These are phyloP conservation scores for Drosophila borborema DNA, from an alignment of 2,888 invertebrate species.

Conservation along the genomic window DNA sequence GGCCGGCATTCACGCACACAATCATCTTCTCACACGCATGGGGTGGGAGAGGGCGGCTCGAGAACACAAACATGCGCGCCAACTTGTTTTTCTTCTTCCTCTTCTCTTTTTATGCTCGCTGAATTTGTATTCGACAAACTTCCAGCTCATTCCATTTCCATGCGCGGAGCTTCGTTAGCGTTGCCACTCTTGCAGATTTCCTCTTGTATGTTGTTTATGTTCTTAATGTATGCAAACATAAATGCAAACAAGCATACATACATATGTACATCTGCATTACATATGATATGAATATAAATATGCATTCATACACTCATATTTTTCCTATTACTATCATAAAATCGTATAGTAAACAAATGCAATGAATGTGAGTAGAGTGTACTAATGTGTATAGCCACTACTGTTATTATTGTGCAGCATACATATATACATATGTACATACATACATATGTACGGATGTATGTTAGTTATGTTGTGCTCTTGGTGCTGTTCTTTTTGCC, in stretches of 20 bases:
- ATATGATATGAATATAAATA: neutral
- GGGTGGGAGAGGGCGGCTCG: conserved; percentile 9
- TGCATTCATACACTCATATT: neutral
- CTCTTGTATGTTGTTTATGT: conserved; percentile 19
- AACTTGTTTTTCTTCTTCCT: conserved; percentile 56
- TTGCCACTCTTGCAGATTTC: conserved; percentile 36
- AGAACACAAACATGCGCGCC: conserved; percentile 46
- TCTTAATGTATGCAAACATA: neutral
- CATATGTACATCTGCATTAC: neutral
- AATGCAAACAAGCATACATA: neutral
- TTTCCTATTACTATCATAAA: neutral
- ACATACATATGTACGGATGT: too few relatives aligned
- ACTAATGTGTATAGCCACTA: neutral
- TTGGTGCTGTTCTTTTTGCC: conserved; percentile 4
- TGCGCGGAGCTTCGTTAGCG: conserved; percentile 9
- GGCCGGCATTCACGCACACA: conserved; percentile 63
- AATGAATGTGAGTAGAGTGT: neutral
- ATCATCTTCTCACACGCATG: neutral
- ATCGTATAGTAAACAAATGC: neutral
- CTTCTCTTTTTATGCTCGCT: conserved; percentile 18
- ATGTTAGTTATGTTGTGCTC: conserved; percentile 19
- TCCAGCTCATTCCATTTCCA: conserved; percentile 46
- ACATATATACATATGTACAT: neutral
- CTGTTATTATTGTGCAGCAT: neutral
- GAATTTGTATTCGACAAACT: conserved; percentile 31